Evolutionary conservation across 1,140 invertebrate species (phyloP).

Genomic region (Diachasmimorpha longicaudata): DNA sequence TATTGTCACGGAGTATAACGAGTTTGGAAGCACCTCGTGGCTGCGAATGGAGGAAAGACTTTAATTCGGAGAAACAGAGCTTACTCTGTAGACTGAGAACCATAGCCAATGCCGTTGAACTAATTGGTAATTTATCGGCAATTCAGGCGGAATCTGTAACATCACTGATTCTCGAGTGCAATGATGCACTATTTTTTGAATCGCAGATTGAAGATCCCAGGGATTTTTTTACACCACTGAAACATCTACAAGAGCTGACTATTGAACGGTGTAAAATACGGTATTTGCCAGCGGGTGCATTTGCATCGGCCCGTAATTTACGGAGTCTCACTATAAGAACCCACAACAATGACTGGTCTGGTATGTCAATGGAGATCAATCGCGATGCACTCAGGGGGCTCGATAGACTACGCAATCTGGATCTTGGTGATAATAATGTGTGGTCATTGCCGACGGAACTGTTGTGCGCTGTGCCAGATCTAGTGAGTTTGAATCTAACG

Average conservation of each 20-base stretch:
- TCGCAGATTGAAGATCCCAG: conserved; percentile 68
- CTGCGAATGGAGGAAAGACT: conserved; percentile 67
- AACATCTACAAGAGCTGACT: conserved; percentile 71
- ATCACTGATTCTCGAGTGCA: conserved; percentile 76
- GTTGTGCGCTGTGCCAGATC: conserved; percentile 75
- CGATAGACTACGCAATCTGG: conserved; percentile 71
- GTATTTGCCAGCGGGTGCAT: conserved; percentile 72
- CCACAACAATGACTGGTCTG: conserved; percentile 80
- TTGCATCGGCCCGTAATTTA: conserved; percentile 72
- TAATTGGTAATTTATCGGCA: conserved; percentile 73
- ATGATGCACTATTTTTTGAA: conserved; percentile 81
- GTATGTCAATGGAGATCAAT: conserved; percentile 76
- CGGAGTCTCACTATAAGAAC: conserved; percentile 74
- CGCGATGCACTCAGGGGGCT: conserved; percentile 74
- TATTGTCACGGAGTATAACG: conserved; percentile 46
- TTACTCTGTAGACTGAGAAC: conserved; percentile 76
- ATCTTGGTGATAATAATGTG: conserved; percentile 82
- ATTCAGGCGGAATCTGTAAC: conserved; percentile 73
- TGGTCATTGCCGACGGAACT: conserved; percentile 76
- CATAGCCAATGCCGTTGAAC: conserved; percentile 72
- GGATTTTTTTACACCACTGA: conserved; percentile 71
- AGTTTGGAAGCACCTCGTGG: conserved; percentile 67
- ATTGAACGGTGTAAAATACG: conserved; percentile 83
- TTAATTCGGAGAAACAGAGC: conserved; percentile 41
- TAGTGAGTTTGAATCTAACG: conserved; percentile 76